These are phyloP conservation scores for Coenonympha arcania DNA, from an alignment of 2,888 invertebrate genomes.

Conservation along the genomic window DNA sequence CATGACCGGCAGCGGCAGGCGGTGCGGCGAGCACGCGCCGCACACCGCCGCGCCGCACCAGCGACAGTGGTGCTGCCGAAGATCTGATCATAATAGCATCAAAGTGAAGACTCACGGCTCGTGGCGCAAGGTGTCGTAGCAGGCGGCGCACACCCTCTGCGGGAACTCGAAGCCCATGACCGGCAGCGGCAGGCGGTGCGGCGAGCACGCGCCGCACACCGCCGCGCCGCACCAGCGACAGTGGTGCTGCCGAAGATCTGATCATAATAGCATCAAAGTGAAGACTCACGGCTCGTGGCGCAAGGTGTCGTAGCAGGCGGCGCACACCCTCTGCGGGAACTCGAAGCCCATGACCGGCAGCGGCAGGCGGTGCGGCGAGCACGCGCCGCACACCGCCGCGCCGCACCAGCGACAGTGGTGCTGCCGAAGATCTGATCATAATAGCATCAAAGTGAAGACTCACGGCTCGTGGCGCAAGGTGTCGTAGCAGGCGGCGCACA, in stretches of 20 bases:
- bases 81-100: conserved; percentile 67
- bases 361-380: conserved; percentile 89
- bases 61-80: conserved; percentile 92
- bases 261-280: background rate
- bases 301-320: conserved; percentile 87
- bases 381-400: conserved; percentile 94
- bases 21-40: conserved; percentile 90
- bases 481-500: conserved; percentile 93
- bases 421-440: conserved; percentile 84
- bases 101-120: conserved; percentile 81
- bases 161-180: conserved; percentile 98
- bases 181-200: conserved; percentile 90
- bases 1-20: conserved; percentile 93
- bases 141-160: conserved; percentile 95
- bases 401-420: conserved; percentile 96
- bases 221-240: conserved; percentile 96
- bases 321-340: conserved; percentile 96
- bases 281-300: conserved; percentile 88
- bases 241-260: conserved; percentile 90
- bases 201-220: conserved; percentile 93
- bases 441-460: conserved; percentile 50
- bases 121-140: conserved; percentile 86
- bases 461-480: conserved; percentile 89
- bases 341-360: conserved; percentile 99
- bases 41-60: conserved; percentile 97